These are phyloP conservation scores for Aepyceros melampus DNA, from an alignment of 2,113 vertebrate genomes.

Conservation along the genomic window DNA sequence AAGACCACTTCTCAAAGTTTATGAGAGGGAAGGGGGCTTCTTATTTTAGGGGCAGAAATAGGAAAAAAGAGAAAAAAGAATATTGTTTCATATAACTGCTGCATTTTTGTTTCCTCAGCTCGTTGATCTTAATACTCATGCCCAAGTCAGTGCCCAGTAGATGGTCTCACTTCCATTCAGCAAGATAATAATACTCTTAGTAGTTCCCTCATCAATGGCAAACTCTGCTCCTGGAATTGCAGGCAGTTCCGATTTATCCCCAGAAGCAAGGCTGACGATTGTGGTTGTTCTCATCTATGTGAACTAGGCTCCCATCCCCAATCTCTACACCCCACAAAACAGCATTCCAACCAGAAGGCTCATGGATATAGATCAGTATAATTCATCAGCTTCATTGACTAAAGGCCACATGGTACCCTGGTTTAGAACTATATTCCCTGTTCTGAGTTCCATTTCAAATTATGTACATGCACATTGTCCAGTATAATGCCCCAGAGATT, in stretches of 20 bases:
- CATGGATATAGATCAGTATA: background rate
- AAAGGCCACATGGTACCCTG: background rate
- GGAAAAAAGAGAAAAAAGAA: background rate
- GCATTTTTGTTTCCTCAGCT: background rate
- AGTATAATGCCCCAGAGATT: background rate
- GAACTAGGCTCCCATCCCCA: fast-evolving
- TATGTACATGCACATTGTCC: background rate
- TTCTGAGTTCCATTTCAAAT: background rate
- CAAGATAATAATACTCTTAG: background rate
- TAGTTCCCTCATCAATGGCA: background rate
- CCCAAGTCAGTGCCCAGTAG: background rate
- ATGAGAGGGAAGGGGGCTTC: background rate
- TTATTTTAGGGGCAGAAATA: background rate
- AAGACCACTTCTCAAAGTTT: background rate
- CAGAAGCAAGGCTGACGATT: background rate
- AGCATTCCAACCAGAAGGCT: background rate
- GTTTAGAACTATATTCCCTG: background rate
- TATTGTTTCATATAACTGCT: background rate
- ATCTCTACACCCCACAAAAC: background rate
- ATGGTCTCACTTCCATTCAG: background rate
- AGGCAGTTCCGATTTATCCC: background rate
- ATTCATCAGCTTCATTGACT: background rate
- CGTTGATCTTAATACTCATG: background rate
- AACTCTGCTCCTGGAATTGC: background rate
- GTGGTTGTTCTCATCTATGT: background rate